Conservation (phyloP, 2,888 invertebrate genomes). For the Scaptomyza flava region DNA sequence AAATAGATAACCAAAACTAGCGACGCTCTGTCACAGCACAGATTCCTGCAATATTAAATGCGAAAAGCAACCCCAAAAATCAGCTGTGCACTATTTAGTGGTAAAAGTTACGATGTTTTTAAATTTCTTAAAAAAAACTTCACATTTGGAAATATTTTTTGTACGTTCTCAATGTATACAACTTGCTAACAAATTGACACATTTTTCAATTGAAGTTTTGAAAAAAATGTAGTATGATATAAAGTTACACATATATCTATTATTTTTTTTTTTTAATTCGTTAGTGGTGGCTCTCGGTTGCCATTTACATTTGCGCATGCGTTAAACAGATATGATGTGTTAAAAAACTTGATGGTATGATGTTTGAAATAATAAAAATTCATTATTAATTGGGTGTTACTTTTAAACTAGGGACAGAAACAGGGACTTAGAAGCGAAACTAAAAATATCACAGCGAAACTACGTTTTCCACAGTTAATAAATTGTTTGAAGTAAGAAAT, state of each 20-base stretch:
- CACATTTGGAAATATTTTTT: not conserved
- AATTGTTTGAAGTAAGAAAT: no score
- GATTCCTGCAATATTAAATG: conserved; percentile 2
- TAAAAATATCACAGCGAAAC: no score
- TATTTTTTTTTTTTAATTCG: not conserved
- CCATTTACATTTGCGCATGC: not conserved
- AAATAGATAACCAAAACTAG: conserved; percentile 12
- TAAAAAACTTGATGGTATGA: no score
- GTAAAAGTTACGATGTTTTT: not conserved
- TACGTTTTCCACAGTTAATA: no score
- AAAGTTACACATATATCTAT: no score
- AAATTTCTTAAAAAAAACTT: not conserved
- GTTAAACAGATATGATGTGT: not conserved
- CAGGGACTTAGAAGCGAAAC: no score
- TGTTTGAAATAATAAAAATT: no score
- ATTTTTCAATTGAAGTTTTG: not conserved
- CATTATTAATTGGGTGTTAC: no score
- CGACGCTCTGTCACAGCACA: conserved; percentile 3
- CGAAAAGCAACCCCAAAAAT: conserved; percentile 9
- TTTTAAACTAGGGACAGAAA: no score
- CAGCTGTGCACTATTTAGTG: conserved; percentile 16
- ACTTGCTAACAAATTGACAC: not conserved
- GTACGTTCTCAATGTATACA: not conserved
- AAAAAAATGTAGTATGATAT: not conserved
- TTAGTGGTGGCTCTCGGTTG: not conserved